Evolutionary conservation across 2,113 vertebrate genomes (phyloP).

Genomic region (Egretta garzetta): DNA sequence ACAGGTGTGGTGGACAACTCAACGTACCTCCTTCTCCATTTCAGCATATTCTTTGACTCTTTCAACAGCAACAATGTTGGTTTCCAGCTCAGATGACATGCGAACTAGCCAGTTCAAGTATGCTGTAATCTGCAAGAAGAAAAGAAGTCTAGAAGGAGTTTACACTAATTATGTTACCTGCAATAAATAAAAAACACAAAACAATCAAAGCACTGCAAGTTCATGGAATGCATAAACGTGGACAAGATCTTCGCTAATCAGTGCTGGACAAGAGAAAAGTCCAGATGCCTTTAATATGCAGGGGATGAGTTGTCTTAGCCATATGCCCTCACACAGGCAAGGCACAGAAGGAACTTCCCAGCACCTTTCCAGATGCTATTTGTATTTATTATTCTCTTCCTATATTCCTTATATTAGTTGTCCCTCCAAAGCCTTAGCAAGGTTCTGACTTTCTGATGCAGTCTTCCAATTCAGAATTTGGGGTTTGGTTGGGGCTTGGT

Average conservation of each 20-base stretch:
- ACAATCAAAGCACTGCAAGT: neutral
- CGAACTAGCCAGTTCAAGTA: conserved; percentile 96
- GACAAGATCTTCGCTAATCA: neutral
- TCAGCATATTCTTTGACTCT: conserved; percentile 90
- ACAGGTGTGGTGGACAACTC: neutral
- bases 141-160: neutral
- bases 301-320: neutral
- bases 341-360: neutral
- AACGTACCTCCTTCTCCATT: conserved; percentile 88
- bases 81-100: conserved; percentile 95
- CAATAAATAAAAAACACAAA: neutral
- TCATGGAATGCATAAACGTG: neutral
- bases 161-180: neutral
- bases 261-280: neutral
- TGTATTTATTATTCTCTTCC: neutral
- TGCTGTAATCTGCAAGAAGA: conserved; percentile 81
- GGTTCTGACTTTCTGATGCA: neutral
- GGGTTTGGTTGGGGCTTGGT: no score
- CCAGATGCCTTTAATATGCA: neutral
- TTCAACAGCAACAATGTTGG: conserved; percentile 96
- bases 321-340: neutral
- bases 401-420: neutral
- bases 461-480: neutral
- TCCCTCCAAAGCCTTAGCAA: neutral
- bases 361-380: neutral